These are phyloP conservation scores for Bombyx huttoni DNA, from an alignment of 2,888 invertebrate genomes.

Conservation along the genomic window DNA sequence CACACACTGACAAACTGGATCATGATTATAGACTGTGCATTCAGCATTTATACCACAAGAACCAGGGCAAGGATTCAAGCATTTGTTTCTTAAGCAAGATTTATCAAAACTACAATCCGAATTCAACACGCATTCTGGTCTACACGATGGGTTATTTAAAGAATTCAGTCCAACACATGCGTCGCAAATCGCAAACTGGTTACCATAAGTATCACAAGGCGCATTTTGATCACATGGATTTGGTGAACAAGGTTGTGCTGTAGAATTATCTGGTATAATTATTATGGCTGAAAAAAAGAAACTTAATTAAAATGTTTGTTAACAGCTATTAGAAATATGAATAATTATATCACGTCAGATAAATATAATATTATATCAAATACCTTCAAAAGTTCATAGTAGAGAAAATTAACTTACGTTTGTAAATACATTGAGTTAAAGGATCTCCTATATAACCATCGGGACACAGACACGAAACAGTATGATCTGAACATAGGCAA, in stretches of 20 bases:
- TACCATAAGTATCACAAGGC: constrained; percentile 79
- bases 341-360: not conserved
- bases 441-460: constrained; percentile 86
- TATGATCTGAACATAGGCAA: constrained; percentile 85
- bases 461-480: constrained; percentile 85
- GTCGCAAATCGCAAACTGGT: constrained; percentile 84
- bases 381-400: not conserved
- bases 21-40: constrained; percentile 79
- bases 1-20: constrained; percentile 81
- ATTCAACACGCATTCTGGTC: constrained; percentile 86
- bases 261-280: constrained; percentile 72
- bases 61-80: constrained; percentile 84
- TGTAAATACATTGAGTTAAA: constrained; percentile 78
- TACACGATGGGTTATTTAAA: constrained; percentile 79
- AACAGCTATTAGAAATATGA: too few species aligned
- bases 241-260: constrained; percentile 79
- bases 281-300: constrained; percentile 53
- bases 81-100: constrained; percentile 82
- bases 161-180: constrained; percentile 80
- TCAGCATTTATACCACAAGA: constrained; percentile 83
- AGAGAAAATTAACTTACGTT: constrained; percentile 44
- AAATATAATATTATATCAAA: not conserved
- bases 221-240: constrained; percentile 82
- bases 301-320: not conserved
- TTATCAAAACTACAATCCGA: constrained; percentile 85